Conservation (phyloP, 2,113 vertebrate genomes). For the Microcebus murinus region DNA sequence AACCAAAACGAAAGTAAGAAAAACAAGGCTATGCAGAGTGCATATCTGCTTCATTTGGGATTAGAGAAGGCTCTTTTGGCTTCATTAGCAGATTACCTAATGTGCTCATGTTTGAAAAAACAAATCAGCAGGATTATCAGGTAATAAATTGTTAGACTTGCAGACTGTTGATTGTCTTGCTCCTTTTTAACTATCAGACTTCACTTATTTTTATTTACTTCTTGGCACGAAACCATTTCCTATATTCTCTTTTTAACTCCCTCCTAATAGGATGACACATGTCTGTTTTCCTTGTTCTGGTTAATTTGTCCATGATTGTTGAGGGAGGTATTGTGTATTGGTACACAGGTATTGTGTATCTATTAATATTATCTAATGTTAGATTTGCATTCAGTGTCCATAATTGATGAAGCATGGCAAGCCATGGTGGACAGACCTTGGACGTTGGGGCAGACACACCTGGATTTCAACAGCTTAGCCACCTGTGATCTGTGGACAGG, state of each 20-base stretch:
- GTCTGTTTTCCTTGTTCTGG: background rate
- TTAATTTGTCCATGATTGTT: background rate
- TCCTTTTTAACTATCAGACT: background rate
- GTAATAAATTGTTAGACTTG: background rate
- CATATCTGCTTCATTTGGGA: background rate
- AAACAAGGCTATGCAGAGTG: background rate
- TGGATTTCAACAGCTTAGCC: background rate
- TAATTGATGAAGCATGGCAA: background rate
- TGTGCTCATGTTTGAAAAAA: background rate
- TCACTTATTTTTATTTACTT: constrained; percentile 44
- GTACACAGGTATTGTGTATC: background rate
- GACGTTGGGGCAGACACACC: background rate
- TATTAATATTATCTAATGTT: background rate
- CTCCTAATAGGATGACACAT: background rate
- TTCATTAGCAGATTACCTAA: background rate
- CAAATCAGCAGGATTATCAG: background rate
- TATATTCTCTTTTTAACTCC: background rate
- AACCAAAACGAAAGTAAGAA: background rate
- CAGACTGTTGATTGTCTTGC: background rate
- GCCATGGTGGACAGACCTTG: background rate
- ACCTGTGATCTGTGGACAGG: background rate
- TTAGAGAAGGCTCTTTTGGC: background rate
- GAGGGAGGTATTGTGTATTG: no score
- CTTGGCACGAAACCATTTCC: constrained; percentile 13
- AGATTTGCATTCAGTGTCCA: background rate